Conservation (phyloP, 2,113 vertebrate species). For the Aldabrachelys gigantea region DNA sequence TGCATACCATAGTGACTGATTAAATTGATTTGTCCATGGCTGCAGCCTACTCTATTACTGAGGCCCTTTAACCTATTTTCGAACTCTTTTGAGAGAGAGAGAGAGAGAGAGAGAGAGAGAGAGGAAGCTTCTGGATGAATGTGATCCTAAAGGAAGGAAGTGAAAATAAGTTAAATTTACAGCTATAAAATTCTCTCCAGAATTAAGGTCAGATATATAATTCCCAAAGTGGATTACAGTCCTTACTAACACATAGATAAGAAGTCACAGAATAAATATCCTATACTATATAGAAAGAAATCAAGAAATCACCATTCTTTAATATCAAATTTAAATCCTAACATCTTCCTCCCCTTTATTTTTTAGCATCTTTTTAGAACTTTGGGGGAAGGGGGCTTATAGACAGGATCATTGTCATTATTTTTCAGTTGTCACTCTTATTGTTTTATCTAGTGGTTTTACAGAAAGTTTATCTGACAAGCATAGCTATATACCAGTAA, state of each 20-base stretch:
- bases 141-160: conserved; percentile 13
- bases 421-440: background rate
- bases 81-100: background rate
- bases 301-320: background rate
- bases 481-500: background rate
- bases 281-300: accelerated
- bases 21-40: conserved; percentile 63
- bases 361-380: background rate
- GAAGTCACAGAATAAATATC: background rate
- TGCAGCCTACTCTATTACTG: conserved; percentile 35
- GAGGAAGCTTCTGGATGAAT: conserved; percentile 27
- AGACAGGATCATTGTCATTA: background rate
- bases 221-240: background rate
- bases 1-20: conserved; percentile 70
- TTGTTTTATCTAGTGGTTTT: background rate
- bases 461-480: background rate
- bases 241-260: background rate
- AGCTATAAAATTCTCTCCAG: background rate
- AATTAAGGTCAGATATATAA: background rate
- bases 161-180: conserved; percentile 16
- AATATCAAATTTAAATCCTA: background rate
- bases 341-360: background rate
- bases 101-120: background rate
- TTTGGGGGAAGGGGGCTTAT: background rate
- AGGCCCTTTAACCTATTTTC: conserved; percentile 62